Percentiles rank a stretch among this genome's conserved stretches.
phyloP scores from a whole-genome alignment of 2,888 invertebrate species.

The Ophion ellenae region DNA sequence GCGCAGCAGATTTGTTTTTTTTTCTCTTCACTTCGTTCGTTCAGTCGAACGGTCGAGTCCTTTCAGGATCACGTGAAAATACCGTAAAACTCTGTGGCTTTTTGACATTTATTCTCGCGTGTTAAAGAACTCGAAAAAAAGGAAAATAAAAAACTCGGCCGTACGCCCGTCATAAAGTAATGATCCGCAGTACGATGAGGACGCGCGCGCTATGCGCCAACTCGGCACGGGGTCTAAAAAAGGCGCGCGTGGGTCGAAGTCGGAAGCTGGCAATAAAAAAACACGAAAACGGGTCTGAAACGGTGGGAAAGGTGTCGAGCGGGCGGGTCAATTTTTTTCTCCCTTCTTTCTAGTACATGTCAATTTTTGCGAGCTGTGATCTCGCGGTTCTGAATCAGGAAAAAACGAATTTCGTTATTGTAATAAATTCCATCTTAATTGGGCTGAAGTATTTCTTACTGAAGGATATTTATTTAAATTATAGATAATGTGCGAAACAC shows the following conservation, averaged over 20 bases:
- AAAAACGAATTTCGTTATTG: background rate
- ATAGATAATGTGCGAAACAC: too few relatives aligned
- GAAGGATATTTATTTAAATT: background rate
- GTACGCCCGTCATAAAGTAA: slow-evolving; percentile 55
- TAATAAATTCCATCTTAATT: background rate
- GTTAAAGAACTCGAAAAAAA: slow-evolving; percentile 28
- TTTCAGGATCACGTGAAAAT: slow-evolving; percentile 52
- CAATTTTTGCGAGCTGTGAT: background rate
- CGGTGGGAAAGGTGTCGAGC: background rate
- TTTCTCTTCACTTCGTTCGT: slow-evolving; percentile 6
- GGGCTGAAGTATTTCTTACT: background rate
- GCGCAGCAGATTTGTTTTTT: background rate
- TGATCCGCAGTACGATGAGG: slow-evolving; percentile 39
- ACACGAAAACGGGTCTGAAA: slow-evolving; percentile 31
- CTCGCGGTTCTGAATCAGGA: background rate
- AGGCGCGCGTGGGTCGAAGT: slow-evolving; percentile 24
- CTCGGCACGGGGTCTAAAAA: slow-evolving; percentile 5
- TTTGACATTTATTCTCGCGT: slow-evolving; percentile 50
- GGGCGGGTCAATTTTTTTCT: background rate
- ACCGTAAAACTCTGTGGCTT: slow-evolving; percentile 62
- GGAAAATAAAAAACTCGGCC: slow-evolving; percentile 13
- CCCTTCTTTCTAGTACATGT: background rate
- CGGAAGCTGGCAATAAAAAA: slow-evolving; percentile 45
- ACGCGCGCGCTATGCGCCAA: slow-evolving; percentile 22
- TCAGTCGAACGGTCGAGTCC: slow-evolving; percentile 11